A percentile compares a stretch with the other conserved stretches of the same genome.
phyloP scores from a whole-genome alignment of 1,140 invertebrate species.

The Colletes latitarsis region DNA sequence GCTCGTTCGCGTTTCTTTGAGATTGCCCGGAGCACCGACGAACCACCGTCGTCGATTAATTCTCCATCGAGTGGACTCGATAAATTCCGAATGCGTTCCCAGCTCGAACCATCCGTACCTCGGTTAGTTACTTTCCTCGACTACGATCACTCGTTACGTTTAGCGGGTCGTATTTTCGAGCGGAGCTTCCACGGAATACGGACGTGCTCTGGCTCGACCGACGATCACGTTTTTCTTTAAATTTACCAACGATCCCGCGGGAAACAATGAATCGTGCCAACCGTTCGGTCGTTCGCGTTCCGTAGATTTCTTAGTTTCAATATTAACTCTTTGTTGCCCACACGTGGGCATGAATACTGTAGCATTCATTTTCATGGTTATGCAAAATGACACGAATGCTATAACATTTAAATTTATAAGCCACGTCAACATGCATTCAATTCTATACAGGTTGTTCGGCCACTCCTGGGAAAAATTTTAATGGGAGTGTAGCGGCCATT shows the following conservation, averaged over 20 bases:
- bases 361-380: too few species aligned
- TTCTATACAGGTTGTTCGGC: too few species aligned
- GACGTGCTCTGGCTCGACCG: neutral
- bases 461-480: too few species aligned
- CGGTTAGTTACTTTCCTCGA: slow-evolving; percentile 25
- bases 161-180: slow-evolving; percentile 13
- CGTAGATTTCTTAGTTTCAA: neutral
- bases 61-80: slow-evolving; percentile 27
- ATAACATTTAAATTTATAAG: too few species aligned
- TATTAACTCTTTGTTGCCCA: too few species aligned
- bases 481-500: too few species aligned
- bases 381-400: too few species aligned
- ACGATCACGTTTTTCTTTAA: neutral
- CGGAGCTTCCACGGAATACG: neutral
- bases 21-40: slow-evolving; percentile 1
- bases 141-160: slow-evolving; percentile 26
- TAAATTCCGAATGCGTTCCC: slow-evolving; percentile 39
- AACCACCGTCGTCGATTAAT: slow-evolving; percentile 29
- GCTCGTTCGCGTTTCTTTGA: slow-evolving; percentile 28
- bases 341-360: too few species aligned
- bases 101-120: neutral
- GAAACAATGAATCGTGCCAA: neutral
- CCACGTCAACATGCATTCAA: too few species aligned
- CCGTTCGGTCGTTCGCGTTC: neutral
- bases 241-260: neutral